Evolutionary conservation across 2,113 vertebrate species (phyloP).

Genomic region (Progne subis): DNA sequence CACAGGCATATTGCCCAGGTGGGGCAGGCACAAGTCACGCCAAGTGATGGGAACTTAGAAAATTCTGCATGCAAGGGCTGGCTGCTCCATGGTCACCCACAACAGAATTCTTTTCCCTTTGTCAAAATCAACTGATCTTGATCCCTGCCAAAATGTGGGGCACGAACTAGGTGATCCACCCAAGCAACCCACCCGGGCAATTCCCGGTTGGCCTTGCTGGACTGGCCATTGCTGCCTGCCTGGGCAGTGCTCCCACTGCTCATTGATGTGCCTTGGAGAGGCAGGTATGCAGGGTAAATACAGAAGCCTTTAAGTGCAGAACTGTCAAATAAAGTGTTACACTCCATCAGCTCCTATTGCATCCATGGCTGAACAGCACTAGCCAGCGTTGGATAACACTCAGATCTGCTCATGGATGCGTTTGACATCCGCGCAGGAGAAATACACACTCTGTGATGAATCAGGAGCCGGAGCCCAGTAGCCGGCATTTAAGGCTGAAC

Average conservation of each 20-base stretch:
- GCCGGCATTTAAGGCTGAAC: conserved; percentile 27
- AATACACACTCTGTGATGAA: background rate
- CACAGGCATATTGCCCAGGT: background rate
- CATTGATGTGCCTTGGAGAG: conserved; percentile 56
- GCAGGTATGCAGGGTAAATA: conserved; percentile 58
- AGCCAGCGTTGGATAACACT: background rate
- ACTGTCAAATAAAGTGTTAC: conserved; percentile 69
- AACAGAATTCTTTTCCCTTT: background rate
- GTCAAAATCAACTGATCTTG: background rate
- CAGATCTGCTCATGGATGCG: conserved; percentile 35
- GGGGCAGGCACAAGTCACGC: background rate
- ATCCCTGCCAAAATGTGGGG: background rate
- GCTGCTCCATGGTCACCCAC: background rate
- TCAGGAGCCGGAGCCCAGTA: background rate
- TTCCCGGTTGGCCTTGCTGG: background rate
- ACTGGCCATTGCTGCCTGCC: background rate
- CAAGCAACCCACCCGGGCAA: background rate
- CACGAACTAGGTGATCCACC: background rate
- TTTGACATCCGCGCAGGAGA: conserved; percentile 45
- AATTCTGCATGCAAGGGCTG: background rate
- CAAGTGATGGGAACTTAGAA: background rate
- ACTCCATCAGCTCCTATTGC: conserved; percentile 42
- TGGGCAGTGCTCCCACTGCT: conserved; percentile 11
- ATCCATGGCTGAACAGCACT: conserved; percentile 16
- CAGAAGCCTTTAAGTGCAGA: conserved; percentile 53